Conservation (phyloP, 2,797 vertebrate species). For the Harpagifer antarcticus region DNA sequence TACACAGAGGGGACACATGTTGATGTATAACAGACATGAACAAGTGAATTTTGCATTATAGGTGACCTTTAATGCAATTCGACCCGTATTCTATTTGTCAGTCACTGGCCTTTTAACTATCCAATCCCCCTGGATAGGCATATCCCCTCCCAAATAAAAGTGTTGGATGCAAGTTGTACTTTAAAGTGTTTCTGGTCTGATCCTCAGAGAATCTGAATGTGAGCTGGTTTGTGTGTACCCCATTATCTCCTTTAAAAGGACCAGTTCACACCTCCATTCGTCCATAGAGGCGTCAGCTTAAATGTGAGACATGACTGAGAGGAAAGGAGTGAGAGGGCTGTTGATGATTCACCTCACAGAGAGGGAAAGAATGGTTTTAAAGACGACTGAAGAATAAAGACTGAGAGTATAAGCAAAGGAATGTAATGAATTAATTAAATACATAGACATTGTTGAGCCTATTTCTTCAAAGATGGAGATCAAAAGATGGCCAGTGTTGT, state of each 20-base stretch:
- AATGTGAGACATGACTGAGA: constrained; percentile 17
- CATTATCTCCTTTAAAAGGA: constrained; percentile 61
- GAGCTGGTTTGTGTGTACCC: constrained; percentile 48
- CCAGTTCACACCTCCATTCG: constrained; percentile 48
- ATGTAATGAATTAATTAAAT: background rate
- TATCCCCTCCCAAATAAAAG: constrained; percentile 17
- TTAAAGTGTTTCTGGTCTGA: constrained; percentile 14
- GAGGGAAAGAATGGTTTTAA: background rate
- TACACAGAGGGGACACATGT: too few relatives aligned
- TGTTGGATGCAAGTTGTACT: constrained; percentile 17
- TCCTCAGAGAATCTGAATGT: constrained; percentile 52
- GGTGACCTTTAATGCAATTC: background rate
- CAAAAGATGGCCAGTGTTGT: background rate
- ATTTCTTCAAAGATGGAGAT: background rate
- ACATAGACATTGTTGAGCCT: background rate
- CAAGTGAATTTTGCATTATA: too few relatives aligned
- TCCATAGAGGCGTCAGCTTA: constrained; percentile 25
- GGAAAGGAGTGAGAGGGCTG: constrained; percentile 8
- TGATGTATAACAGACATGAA: too few relatives aligned
- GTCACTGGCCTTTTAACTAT: background rate
- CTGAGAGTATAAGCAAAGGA: background rate
- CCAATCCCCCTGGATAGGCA: too few relatives aligned
- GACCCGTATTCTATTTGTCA: background rate
- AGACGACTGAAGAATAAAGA: background rate
- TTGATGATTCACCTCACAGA: constrained; percentile 14